Evolutionary conservation across 2,113 vertebrate species (phyloP).

Genomic region (Neopipo cinnamomea): DNA sequence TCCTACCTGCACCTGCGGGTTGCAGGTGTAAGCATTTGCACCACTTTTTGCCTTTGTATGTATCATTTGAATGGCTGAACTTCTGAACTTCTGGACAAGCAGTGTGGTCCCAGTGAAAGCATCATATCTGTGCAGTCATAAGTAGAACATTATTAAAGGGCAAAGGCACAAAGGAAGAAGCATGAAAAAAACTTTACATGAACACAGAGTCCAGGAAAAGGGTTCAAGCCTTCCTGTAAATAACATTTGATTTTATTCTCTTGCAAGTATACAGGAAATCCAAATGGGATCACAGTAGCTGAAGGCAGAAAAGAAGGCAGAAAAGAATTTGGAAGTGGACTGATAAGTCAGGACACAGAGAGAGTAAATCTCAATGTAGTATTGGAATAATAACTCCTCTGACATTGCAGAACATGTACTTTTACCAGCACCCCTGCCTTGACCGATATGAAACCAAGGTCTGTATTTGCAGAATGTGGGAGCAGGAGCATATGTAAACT

Average conservation of each 20-base stretch:
- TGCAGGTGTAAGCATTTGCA: background rate
- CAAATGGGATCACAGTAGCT: background rate
- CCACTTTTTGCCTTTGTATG: background rate
- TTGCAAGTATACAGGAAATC: background rate
- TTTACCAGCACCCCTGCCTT: background rate
- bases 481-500: background rate
- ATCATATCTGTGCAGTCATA: background rate
- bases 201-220: background rate
- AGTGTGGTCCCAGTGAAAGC: background rate
- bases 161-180: background rate
- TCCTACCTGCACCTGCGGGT: background rate
- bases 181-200: background rate
- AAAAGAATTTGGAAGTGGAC: background rate
- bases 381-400: background rate
- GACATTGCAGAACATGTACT: background rate
- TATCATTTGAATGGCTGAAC: background rate
- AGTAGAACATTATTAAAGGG: background rate
- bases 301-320: background rate
- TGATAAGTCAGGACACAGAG: background rate
- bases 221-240: background rate
- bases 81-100: background rate
- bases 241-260: background rate
- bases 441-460: background rate
- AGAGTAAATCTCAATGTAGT: background rate
- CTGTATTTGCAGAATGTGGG: background rate